Percentiles rank a stretch among this genome's conserved stretches.
These are phyloP conservation scores for Rhyacichthys aspro DNA, from an alignment of 2,797 vertebrate genomes.

Conservation along the genomic window DNA sequence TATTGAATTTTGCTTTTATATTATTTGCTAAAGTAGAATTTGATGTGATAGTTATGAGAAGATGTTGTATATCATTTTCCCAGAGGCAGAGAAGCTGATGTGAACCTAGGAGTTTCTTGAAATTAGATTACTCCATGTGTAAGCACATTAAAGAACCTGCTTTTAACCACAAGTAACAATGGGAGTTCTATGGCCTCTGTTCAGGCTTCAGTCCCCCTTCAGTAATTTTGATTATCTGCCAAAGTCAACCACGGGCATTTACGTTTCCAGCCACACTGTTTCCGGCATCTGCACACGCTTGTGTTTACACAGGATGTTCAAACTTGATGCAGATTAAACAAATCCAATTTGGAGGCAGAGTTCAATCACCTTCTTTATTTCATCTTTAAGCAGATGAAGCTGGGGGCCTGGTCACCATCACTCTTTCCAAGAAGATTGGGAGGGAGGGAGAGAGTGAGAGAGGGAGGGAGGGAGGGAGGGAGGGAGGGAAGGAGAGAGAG, in stretches of 20 bases:
- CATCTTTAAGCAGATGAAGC: slow-evolving; percentile 69
- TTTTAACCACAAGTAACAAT: slow-evolving; percentile 59
- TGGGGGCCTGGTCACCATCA: slow-evolving; percentile 61
- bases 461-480: too few relatives aligned
- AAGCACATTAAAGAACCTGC: neutral
- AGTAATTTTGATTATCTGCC: slow-evolving; percentile 70
- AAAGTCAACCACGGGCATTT: slow-evolving; percentile 78
- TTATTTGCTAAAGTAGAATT: slow-evolving; percentile 66
- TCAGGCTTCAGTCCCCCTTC: slow-evolving; percentile 55
- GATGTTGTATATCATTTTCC: slow-evolving; percentile 45
- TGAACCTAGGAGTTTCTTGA: neutral
- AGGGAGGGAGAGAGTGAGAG: too few relatives aligned
- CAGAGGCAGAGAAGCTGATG: slow-evolving; percentile 26
- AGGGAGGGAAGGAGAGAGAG: too few relatives aligned
- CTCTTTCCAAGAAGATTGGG: slow-evolving; percentile 65
- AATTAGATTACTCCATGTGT: neutral
- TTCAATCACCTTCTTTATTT: slow-evolving; percentile 78
- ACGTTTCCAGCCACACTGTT: slow-evolving; percentile 70
- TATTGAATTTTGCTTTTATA: slow-evolving; percentile 63
- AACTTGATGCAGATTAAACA: slow-evolving; percentile 79
- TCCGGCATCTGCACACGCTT: slow-evolving; percentile 81
- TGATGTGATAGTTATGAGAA: slow-evolving; percentile 50
- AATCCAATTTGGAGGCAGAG: slow-evolving; percentile 76
- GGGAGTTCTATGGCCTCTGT: slow-evolving; percentile 59
- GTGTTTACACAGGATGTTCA: slow-evolving; percentile 83